phyloP scores from a whole-genome alignment of 2,797 vertebrate species.

The Sebastes iracundus region DNA sequence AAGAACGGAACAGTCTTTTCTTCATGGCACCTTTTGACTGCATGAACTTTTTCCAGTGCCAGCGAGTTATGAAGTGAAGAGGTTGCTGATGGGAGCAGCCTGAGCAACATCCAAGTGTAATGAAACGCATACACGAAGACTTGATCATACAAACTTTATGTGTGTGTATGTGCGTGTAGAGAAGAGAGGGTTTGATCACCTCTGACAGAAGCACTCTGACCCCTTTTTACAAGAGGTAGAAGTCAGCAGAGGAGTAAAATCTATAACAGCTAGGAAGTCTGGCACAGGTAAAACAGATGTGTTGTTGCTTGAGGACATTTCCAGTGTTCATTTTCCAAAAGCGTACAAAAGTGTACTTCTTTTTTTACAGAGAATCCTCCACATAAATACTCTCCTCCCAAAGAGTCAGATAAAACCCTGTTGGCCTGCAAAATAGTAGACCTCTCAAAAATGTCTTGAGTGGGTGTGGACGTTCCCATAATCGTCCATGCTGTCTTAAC shows the following conservation, averaged over 20 bases:
- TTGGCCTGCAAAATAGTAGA: too few relatives aligned
- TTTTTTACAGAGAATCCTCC: not conserved
- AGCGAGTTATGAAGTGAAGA: not conserved
- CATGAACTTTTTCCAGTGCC: not conserved
- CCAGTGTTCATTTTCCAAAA: slow-evolving; percentile 3
- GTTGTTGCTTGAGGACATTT: slow-evolving; percentile 44
- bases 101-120: not conserved
- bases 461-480: not conserved
- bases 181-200: not conserved
- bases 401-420: not conserved
- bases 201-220: slow-evolving; percentile 2
- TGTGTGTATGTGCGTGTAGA: not conserved
- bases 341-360: slow-evolving; percentile 22
- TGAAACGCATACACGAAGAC: slow-evolving; percentile 19
- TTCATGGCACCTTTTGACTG: not conserved
- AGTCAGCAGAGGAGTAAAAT: slow-evolving; percentile 14
- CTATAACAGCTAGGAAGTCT: slow-evolving; percentile 22
- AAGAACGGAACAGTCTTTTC: slow-evolving; percentile 31
- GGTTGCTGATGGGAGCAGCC: not conserved
- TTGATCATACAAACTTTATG: not conserved
- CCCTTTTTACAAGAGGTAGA: slow-evolving; percentile 18
- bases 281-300: slow-evolving; percentile 49
- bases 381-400: slow-evolving; percentile 8
- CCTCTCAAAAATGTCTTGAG: too few relatives aligned
- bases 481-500: not conserved